Percentiles rank a stretch among this genome's conserved stretches.
Conservation (phyloP, 2,888 invertebrate genomes). For the Drosophila planitibia region DNA sequence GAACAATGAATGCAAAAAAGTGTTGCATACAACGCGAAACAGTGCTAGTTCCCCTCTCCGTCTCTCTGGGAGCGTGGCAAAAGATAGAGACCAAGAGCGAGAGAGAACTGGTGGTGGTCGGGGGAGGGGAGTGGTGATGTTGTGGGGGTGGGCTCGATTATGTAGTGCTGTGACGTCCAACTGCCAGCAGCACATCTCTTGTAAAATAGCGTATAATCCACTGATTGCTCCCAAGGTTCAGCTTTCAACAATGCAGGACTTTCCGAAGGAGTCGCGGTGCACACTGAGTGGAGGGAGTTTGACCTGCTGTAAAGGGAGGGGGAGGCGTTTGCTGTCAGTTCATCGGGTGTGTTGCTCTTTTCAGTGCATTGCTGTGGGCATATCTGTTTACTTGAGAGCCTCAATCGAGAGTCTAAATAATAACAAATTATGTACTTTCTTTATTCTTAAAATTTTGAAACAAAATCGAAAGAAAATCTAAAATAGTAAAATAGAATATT, state of each 20-base stretch:
- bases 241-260: constrained; percentile 75
- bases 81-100: background rate
- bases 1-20: constrained; percentile 69
- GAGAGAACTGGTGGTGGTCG: background rate
- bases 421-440: background rate
- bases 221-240: constrained; percentile 80
- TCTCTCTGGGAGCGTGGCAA: background rate
- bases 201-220: constrained; percentile 75
- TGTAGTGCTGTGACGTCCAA: constrained; percentile 19
- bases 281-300: no score
- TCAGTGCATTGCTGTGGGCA: constrained; percentile 1
- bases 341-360: constrained; percentile 54
- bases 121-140: background rate
- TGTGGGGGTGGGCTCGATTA: background rate
- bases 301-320: constrained; percentile 1
- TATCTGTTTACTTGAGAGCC: background rate
- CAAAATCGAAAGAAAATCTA: background rate
- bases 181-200: constrained; percentile 47
- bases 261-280: constrained; percentile 29
- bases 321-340: constrained; percentile 18
- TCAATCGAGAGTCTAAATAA: background rate
- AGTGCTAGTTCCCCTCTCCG: background rate
- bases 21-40: constrained; percentile 48
- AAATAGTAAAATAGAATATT: background rate
- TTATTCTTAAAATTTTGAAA: background rate